Base-by-base conservation (phyloP, 2,888 invertebrate genomes). In the Cephalotes varians region DNA sequence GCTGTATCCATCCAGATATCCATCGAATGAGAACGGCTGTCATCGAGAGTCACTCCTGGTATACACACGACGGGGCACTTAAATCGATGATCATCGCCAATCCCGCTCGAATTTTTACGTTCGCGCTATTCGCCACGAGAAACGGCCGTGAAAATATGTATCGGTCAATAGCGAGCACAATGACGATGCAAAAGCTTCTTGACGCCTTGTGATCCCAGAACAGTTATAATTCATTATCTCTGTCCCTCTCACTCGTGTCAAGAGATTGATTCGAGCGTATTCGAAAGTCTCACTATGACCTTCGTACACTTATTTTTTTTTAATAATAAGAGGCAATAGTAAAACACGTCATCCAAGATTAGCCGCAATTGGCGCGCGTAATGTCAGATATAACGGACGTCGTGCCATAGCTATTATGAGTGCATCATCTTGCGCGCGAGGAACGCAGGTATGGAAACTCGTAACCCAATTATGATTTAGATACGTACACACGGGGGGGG, bases 31-130 rank as follows among this genome's bases (percentile, higher is more conserved):
- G 67, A 62, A 84, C 81, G 34, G 79, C 79, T 76, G 71, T 81
- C 80, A 73, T 83, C 73, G 60, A 60, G 71, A 31, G 60, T 62
- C 64, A 79, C 81, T 69, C 76, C 67, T 7, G 71, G 62, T 56
- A 44, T 51, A 56, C 18, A 65, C 31, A 40, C 56, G 40, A 37
- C 72, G 44, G 49, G 65, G 65, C 82, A 72, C 80, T 87, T 71
- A 80, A 62, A 31, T n/a, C 69, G 71, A 85, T 51, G 69, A 62
- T 72, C 65, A 84, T 87, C 87, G 81, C 82, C 82, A 56, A 80
- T 60, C 40, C 21, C n/a, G 51, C 54, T 67, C 65, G 73, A 74
- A 73, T 54, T 67, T 65, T 81, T 65, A 60, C 72, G 47, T 51
- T 62, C 60, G 79, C 58, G 47, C 40, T 60, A 67, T 49, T 25